These are phyloP conservation scores for Trogon melanurus DNA, from an alignment of 2,113 vertebrate species.

Conservation along the genomic window DNA sequence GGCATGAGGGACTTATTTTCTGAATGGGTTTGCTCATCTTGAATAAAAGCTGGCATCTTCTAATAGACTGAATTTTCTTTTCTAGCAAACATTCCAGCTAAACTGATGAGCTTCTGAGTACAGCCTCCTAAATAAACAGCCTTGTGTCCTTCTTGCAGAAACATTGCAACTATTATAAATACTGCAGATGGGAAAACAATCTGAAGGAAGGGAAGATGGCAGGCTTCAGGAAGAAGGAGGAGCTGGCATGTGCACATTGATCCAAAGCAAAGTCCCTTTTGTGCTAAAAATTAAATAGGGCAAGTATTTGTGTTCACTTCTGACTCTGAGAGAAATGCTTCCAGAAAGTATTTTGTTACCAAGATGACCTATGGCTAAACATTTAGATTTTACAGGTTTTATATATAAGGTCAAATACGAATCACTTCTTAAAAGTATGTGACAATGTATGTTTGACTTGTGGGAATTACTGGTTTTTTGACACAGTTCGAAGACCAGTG, in stretches of 20 bases:
- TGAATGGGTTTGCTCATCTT: slow-evolving; percentile 45
- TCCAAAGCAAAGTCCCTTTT: not conserved
- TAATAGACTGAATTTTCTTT: slow-evolving; percentile 20
- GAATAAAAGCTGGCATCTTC: slow-evolving; percentile 53
- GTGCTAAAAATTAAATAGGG: not conserved
- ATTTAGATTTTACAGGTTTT: not conserved
- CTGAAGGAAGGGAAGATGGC: not conserved
- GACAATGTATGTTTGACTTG: not conserved
- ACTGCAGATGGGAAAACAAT: slow-evolving; percentile 17
- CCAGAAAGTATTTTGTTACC: not conserved
- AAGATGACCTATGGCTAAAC: not conserved
- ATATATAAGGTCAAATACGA: not conserved
- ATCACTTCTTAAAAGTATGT: not conserved
- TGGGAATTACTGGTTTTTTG: not conserved
- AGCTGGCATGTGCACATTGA: not conserved
- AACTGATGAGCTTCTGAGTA: slow-evolving; percentile 20
- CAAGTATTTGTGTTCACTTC: not conserved
- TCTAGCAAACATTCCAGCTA: not conserved
- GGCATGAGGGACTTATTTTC: not conserved
- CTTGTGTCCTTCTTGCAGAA: slow-evolving; percentile 4
- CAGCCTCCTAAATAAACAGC: slow-evolving; percentile 34
- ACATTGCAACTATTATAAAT: slow-evolving; percentile 26
- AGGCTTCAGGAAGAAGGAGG: not conserved
- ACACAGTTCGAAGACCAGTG: not conserved
- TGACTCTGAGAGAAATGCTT: not conserved